These are phyloP conservation scores for Pelodytes ibericus DNA, from an alignment of 2,797 vertebrate genomes.

Conservation along the genomic window DNA sequence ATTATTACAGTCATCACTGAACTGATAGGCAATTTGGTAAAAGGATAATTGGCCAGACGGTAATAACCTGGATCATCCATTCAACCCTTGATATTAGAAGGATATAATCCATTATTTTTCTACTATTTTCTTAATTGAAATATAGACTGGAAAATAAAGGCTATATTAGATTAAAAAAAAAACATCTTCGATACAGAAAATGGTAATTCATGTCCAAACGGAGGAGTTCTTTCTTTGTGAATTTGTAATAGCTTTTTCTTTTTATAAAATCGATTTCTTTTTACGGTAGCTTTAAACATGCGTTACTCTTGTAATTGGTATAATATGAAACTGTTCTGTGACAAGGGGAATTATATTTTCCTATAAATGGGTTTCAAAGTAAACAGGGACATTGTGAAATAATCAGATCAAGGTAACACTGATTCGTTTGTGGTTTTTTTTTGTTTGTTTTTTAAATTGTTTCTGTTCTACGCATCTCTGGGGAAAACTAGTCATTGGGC, in stretches of 20 bases:
- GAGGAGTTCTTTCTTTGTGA: constrained; percentile 8
- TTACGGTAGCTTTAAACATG: constrained; percentile 39
- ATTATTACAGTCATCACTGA: constrained; percentile 36
- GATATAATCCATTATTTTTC: constrained; percentile 7
- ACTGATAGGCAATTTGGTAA: constrained; percentile 40
- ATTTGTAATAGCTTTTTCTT: constrained; percentile 18
- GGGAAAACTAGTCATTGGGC: too few relatives aligned
- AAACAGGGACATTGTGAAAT: too few relatives aligned
- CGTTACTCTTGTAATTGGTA: constrained; percentile 57
- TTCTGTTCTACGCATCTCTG: too few relatives aligned
- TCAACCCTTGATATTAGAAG: constrained; percentile 11
- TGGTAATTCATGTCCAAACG: neutral
- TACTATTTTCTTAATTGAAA: neutral
- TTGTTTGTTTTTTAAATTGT: too few relatives aligned
- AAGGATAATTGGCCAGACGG: constrained; percentile 30
- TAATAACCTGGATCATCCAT: constrained; percentile 14
- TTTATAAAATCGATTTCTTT: neutral
- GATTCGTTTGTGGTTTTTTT: too few relatives aligned
- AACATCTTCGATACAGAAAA: constrained; percentile 27
- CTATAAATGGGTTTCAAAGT: constrained; percentile 24
- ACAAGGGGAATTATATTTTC: too few relatives aligned
- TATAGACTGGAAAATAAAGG: constrained; percentile 7
- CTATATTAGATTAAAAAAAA: constrained; percentile 15
- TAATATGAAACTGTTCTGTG: constrained; percentile 51
- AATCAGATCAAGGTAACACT: too few relatives aligned